Evolutionary conservation across 2,888 invertebrate species (phyloP).

Genomic region (Dione juno): DNA sequence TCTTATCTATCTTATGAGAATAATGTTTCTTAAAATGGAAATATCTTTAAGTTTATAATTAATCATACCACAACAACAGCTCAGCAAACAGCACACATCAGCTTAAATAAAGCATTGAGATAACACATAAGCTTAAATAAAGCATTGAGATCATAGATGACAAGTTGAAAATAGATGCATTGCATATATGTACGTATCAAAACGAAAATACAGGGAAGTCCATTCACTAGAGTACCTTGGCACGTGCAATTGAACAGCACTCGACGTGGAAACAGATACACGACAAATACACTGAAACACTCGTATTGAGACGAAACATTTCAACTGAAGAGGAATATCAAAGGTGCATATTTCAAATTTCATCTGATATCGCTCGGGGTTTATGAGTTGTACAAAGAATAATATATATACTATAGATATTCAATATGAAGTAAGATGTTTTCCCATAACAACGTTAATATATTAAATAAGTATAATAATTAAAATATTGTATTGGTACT

Average conservation of each 20-base stretch:
- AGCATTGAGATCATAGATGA: neutral
- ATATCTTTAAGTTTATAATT: no score
- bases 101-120: no score
- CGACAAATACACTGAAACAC: conserved; percentile 56
- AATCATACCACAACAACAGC: no score
- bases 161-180: conserved; percentile 3
- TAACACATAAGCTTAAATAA: no score
- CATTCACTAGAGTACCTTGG: conserved; percentile 52
- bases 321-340: conserved; percentile 44
- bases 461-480: no score
- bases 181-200: conserved; percentile 2
- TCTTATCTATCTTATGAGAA: no score
- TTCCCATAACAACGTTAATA: no score
- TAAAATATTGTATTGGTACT: neutral
- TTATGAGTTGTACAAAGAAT: conserved; percentile 29
- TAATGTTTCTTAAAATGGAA: no score
- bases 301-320: conserved; percentile 45
- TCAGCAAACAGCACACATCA: no score
- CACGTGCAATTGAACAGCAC: conserved; percentile 75
- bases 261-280: conserved; percentile 76
- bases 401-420: conserved; percentile 1
- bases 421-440: no score
- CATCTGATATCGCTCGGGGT: conserved; percentile 38
- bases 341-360: conserved; percentile 46
- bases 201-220: conserved; percentile 32